These are phyloP conservation scores for Lagopus muta DNA, from an alignment of 2,113 vertebrate species.

Conservation along the genomic window DNA sequence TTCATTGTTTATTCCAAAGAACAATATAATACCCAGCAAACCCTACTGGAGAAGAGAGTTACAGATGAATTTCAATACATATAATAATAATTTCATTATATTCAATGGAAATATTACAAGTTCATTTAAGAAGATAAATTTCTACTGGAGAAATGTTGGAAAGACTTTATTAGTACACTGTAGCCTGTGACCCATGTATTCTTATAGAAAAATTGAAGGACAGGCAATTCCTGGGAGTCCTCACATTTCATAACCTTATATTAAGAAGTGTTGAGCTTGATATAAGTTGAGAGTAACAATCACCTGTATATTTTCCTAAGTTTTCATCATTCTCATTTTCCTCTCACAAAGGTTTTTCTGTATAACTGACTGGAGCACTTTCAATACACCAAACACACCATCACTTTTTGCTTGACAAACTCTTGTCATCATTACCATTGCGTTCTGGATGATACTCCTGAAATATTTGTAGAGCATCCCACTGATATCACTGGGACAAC, in stretches of 20 bases:
- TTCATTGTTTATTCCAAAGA: neutral
- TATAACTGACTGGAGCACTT: neutral
- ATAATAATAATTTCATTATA: neutral
- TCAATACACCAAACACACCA: neutral
- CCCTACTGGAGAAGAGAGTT: neutral
- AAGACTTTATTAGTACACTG: neutral
- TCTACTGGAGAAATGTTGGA: neutral
- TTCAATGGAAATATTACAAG: neutral
- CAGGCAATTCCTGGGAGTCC: neutral
- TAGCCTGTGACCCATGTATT: accelerated
- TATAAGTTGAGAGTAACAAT: neutral
- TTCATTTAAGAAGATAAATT: neutral
- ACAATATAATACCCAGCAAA: neutral
- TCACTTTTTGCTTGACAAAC: neutral
- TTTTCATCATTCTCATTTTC: neutral
- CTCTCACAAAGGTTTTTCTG: neutral
- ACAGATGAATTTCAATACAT: neutral
- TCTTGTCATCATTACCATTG: neutral
- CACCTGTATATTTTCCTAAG: neutral
- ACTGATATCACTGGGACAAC: neutral
- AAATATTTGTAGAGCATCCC: neutral
- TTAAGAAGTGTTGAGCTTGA: neutral
- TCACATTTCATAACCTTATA: neutral
- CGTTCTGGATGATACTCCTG: neutral
- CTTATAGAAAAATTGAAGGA: neutral